Evolutionary conservation across 2,797 vertebrate genomes (phyloP).

Genomic region (Phyllotis vaccarum): DNA sequence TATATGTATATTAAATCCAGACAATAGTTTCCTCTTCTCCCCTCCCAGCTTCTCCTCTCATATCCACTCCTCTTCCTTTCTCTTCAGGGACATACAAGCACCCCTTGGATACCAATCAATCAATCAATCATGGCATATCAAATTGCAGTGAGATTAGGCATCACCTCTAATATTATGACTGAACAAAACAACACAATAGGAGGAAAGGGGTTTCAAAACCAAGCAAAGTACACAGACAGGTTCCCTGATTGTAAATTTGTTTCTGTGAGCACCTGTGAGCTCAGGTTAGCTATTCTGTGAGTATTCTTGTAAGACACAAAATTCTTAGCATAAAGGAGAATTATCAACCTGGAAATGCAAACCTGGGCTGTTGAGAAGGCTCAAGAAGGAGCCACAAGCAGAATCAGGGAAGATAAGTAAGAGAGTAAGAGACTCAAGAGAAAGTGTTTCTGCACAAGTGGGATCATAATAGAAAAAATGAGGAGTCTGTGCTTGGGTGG

Average conservation of each 20-base stretch:
- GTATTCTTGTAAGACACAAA: no score
- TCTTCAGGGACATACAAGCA: neutral
- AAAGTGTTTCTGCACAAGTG: no score
- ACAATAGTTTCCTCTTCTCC: neutral
- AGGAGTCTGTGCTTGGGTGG: no score
- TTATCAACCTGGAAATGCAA: no score
- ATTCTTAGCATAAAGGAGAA: no score
- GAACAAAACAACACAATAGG: neutral
- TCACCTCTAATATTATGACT: neutral
- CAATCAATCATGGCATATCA: neutral
- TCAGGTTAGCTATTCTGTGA: no score
- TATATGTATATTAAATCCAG: neutral
- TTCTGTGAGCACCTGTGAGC: neutral
- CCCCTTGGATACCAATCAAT: neutral
- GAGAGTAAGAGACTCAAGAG: no score
- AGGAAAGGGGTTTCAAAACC: neutral
- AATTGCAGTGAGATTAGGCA: neutral
- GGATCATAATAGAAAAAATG: no score
- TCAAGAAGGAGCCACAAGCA: no score
- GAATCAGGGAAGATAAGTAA: no score
- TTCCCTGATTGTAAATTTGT: neutral
- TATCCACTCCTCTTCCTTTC: neutral
- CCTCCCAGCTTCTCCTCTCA: fast-evolving
- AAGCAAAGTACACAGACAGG: neutral
- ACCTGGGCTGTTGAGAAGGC: no score